These are phyloP conservation scores for Gobius niger DNA, from an alignment of 2,113 vertebrate species.

Conservation along the genomic window DNA sequence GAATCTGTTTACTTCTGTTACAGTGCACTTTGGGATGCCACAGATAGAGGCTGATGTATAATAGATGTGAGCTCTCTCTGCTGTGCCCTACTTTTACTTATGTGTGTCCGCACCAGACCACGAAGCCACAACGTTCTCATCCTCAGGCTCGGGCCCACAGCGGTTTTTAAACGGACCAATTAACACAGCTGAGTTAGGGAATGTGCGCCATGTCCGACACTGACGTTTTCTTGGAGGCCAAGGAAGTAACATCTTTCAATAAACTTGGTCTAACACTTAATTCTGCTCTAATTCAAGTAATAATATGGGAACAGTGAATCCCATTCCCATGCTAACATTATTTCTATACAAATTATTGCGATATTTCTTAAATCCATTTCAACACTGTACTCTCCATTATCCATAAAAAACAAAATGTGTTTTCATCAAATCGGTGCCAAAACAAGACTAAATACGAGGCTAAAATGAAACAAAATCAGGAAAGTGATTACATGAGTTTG, in stretches of 20 bases:
- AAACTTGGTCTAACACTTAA: no score
- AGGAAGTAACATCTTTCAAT: neutral
- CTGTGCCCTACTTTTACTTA: slow-evolving; percentile 50
- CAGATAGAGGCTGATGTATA: slow-evolving; percentile 15
- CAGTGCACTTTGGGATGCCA: neutral
- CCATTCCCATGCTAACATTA: no score
- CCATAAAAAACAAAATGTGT: no score
- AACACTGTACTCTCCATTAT: no score
- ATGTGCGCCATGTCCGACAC: neutral
- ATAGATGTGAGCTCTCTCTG: slow-evolving; percentile 20
- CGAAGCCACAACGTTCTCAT: slow-evolving; percentile 16
- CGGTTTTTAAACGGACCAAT: slow-evolving; percentile 46
- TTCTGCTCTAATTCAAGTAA: no score
- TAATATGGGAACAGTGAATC: no score
- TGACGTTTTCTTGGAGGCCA: neutral
- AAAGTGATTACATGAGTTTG: no score
- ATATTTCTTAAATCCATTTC: no score
- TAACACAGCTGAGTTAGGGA: slow-evolving; percentile 25
- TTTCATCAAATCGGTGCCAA: no score
- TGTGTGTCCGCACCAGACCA: slow-evolving; percentile 24
- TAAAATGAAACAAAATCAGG: no score
- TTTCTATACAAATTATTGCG: no score
- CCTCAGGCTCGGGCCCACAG: slow-evolving; percentile 5
- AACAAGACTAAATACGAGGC: no score
- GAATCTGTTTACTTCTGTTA: neutral